Evolutionary conservation across 2,797 vertebrate genomes (phyloP).

Genomic region (Poliocrania exsul): DNA sequence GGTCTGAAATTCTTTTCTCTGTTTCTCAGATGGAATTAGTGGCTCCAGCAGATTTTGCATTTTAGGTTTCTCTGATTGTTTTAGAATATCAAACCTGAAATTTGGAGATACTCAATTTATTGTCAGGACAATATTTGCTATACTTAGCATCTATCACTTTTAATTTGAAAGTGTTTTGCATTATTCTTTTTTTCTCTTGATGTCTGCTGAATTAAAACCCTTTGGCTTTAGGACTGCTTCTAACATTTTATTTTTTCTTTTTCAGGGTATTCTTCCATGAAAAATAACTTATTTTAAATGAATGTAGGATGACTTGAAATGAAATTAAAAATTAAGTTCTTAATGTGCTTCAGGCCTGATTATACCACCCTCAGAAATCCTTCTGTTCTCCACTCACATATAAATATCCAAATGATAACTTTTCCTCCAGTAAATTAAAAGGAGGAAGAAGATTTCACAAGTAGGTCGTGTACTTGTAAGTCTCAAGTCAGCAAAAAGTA

Average conservation of each 20-base stretch:
- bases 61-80: neutral
- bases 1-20: neutral
- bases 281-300: constrained; percentile 11
- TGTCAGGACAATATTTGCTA: neutral
- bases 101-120: neutral
- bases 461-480: neutral
- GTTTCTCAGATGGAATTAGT: neutral
- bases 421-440: neutral
- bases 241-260: neutral
- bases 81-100: neutral
- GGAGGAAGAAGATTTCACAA: neutral
- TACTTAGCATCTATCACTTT: neutral
- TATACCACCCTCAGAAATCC: constrained; percentile 31
- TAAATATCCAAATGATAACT: neutral
- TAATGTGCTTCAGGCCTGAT: constrained; percentile 6
- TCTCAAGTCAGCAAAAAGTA: neutral
- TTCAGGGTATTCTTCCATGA: neutral
- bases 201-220: neutral
- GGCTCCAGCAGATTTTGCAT: neutral
- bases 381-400: constrained; percentile 14
- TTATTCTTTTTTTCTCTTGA: neutral
- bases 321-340: constrained; percentile 25
- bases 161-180: neutral
- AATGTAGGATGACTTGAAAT: neutral
- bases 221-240: neutral